A percentile compares a stretch with the other conserved stretches of the same genome.
Conservation (phyloP, 2,888 invertebrate genomes). For the Agriopis marginaria region DNA sequence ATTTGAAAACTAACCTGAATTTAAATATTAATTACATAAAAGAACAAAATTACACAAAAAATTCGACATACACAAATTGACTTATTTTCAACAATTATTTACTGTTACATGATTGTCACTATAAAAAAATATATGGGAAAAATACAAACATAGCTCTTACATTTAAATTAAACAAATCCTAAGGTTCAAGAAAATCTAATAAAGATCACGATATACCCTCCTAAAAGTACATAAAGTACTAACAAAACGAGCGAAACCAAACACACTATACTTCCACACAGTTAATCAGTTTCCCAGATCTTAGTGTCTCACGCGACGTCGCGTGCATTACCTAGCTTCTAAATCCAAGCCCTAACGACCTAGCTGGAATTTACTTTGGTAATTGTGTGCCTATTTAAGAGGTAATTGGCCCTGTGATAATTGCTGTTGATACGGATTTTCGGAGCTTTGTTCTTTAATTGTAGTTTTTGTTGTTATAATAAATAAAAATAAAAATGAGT, state of each 20-base stretch:
- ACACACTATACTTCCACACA: constrained; percentile 30
- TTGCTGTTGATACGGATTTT: constrained; percentile 21
- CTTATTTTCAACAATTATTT: too few relatives aligned
- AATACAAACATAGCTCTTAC: too few relatives aligned
- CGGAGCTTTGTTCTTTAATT: constrained; percentile 2
- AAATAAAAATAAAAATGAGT: background rate
- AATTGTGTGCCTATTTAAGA: constrained; percentile 30
- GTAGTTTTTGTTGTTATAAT: background rate
- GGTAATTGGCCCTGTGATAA: constrained; percentile 27
- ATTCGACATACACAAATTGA: too few relatives aligned
- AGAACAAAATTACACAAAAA: too few relatives aligned
- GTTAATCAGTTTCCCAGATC: constrained; percentile 44
- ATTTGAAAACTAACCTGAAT: too few relatives aligned
- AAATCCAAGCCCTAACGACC: constrained; percentile 56
- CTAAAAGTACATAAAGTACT: constrained; percentile 31
- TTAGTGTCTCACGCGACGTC: constrained; percentile 58
- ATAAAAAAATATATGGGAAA: too few relatives aligned
- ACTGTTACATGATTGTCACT: too few relatives aligned
- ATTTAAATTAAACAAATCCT: background rate
- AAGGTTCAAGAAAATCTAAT: constrained; percentile 8
- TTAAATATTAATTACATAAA: too few relatives aligned
- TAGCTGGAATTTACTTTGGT: constrained; percentile 46
- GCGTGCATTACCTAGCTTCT: constrained; percentile 56
- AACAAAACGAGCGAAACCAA: constrained; percentile 38
- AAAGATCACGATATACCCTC: constrained; percentile 19